These are phyloP conservation scores for Percina caprodes DNA, from an alignment of 2,113 vertebrate species.

Conservation along the genomic window DNA sequence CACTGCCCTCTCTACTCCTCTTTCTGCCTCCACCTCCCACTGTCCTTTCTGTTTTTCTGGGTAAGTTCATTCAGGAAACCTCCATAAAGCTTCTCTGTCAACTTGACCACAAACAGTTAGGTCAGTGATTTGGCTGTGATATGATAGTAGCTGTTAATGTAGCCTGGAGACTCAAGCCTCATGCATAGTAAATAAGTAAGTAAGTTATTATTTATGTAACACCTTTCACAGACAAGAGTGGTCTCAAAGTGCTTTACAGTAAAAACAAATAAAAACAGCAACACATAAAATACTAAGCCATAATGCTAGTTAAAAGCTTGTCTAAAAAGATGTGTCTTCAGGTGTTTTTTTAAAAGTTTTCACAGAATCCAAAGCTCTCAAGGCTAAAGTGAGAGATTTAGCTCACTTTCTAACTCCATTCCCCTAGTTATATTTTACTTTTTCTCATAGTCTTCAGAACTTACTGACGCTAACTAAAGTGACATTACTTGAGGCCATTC, in stretches of 20 bases:
- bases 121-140: background rate
- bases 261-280: too few species aligned
- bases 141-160: background rate
- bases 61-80: background rate
- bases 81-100: background rate
- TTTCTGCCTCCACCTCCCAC: constrained; percentile 3
- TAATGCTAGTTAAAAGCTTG: too few species aligned
- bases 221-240: too few species aligned
- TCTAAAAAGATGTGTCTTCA: too few species aligned
- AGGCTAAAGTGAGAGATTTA: too few species aligned
- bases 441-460: too few species aligned
- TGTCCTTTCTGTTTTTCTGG: background rate
- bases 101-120: background rate
- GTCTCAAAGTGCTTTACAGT: too few species aligned
- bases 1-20: constrained; percentile 21
- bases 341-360: too few species aligned
- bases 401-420: background rate
- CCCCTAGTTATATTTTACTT: background rate
- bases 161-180: background rate
- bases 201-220: too few species aligned
- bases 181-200: background rate
- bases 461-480: too few species aligned
- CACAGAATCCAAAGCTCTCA: too few species aligned
- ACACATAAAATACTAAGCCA: too few species aligned
- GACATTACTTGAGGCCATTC: background rate